Conservation (phyloP, 2,888 invertebrate species). For the Tachina lurida region DNA sequence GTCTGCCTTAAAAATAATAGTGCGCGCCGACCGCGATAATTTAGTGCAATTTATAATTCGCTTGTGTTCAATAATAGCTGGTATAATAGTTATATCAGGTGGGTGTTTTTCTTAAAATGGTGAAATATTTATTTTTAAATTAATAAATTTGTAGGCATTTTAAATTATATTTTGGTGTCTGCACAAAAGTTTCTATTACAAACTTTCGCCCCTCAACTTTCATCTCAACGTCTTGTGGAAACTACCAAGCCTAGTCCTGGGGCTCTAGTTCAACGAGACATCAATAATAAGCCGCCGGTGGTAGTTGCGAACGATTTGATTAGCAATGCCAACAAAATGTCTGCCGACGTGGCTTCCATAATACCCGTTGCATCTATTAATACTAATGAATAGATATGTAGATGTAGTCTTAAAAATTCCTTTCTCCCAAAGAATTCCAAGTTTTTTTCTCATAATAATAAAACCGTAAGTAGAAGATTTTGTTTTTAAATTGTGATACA, state of each 20-base stretch:
- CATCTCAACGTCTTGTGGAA: slow-evolving; percentile 72
- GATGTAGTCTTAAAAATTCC: neutral
- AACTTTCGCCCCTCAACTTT: slow-evolving; percentile 75
- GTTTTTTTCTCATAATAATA: neutral
- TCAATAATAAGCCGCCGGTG: neutral
- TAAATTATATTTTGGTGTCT: slow-evolving; percentile 75
- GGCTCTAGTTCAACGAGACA: neutral
- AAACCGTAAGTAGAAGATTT: neutral
- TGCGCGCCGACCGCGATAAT: slow-evolving; percentile 90
- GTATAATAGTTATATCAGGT: slow-evolving; percentile 94
- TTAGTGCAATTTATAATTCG: slow-evolving; percentile 91
- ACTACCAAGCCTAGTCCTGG: slow-evolving; percentile 25
- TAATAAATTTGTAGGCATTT: slow-evolving; percentile 72
- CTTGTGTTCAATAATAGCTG: slow-evolving; percentile 95
- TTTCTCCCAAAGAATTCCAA: slow-evolving; percentile 39
- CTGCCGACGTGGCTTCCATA: slow-evolving; percentile 71
- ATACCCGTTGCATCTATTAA: slow-evolving; percentile 31
- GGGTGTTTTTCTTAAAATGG: slow-evolving; percentile 16
- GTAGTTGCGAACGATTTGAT: slow-evolving; percentile 76
- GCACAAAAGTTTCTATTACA: slow-evolving; percentile 74
- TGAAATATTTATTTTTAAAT: neutral
- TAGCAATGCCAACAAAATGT: slow-evolving; percentile 78
- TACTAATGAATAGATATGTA: slow-evolving; percentile 7
- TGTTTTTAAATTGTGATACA: too few relatives aligned
- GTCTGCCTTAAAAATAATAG: slow-evolving; percentile 93